phyloP scores from a whole-genome alignment of 2,113 vertebrate genomes.

The Gracilinanus agilis region DNA sequence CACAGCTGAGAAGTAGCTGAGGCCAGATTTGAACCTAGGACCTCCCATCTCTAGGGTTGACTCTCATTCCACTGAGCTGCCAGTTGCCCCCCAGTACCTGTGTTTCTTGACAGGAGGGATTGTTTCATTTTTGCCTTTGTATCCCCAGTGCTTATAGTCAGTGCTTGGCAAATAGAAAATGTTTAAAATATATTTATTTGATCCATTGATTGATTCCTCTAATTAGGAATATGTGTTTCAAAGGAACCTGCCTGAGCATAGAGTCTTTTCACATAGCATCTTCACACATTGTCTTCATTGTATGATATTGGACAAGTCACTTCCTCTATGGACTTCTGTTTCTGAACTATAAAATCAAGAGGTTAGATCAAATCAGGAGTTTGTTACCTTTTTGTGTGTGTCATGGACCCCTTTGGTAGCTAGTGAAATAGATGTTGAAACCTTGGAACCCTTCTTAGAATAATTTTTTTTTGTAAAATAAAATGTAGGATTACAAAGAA shows the following conservation, averaged over 20 bases:
- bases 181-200: background rate
- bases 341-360: background rate
- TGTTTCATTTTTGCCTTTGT: background rate
- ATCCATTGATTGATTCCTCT: background rate
- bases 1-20: too few relatives aligned
- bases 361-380: background rate
- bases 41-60: too few relatives aligned
- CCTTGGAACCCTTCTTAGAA: background rate
- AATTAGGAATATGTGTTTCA: background rate
- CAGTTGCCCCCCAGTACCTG: too few relatives aligned
- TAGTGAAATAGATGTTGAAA: background rate
- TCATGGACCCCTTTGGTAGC: background rate
- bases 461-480: background rate
- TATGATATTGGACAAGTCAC: background rate
- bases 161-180: background rate
- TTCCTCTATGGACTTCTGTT: background rate
- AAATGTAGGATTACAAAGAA: background rate
- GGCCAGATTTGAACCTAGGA: too few relatives aligned
- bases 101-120: background rate
- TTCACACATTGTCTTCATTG: background rate
- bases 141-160: background rate
- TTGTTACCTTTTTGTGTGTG: background rate
- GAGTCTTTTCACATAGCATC: background rate
- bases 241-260: background rate
- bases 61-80: too few relatives aligned